Evolutionary conservation across 2,888 invertebrate genomes (phyloP), one percentile per base, ranked within the genome.

Genomic region (Zaprionus bogoriensis): DNA sequence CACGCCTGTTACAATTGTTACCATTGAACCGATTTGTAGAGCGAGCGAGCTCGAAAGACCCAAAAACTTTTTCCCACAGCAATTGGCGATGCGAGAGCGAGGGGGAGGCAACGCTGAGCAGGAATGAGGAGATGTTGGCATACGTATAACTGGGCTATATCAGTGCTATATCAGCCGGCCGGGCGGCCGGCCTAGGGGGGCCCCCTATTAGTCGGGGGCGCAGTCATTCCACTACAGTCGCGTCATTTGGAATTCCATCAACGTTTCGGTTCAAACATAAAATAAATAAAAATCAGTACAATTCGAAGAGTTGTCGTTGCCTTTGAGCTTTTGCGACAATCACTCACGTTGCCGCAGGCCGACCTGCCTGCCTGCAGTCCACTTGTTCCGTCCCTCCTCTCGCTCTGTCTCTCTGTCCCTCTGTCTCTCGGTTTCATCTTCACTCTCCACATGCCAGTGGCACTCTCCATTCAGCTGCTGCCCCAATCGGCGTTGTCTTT

Each of bases 211-310:
- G 47, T 55, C 17, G 52, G 67, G 71, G 75, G 76, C 71, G 71
- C 72, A 78, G 77, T 72, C 59, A 72, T 17, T 27, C 19, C 12
- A 20, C 30, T 32, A n/a, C 22, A 28, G 22, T 42, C 39, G 61
- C 76, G 71, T 71, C 51, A 80, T 76, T 83, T 83, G 74, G 67
- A 73, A 88, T 88, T 88, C 88, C 81, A 75, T 66, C 62, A 77
- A 67, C 88, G 88, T 88, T 87, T 88, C 73, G 69, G 77, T 87
- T 85, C 74, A 77, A 85, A 87, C 88, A 88, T 88, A 86, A 88
- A 88, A 87, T 87, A 88, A 87, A 82, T 82, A 82, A 82, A 82
- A 82, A 85, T 82, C 85, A 82, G 82, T 85, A 82, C 85, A 82
- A 85, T 85, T 82, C 86, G 85, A 82, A 85, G 77, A 74, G 70